phyloP scores from a whole-genome alignment of 2,113 vertebrate genomes.

The Madoqua kirkii region DNA sequence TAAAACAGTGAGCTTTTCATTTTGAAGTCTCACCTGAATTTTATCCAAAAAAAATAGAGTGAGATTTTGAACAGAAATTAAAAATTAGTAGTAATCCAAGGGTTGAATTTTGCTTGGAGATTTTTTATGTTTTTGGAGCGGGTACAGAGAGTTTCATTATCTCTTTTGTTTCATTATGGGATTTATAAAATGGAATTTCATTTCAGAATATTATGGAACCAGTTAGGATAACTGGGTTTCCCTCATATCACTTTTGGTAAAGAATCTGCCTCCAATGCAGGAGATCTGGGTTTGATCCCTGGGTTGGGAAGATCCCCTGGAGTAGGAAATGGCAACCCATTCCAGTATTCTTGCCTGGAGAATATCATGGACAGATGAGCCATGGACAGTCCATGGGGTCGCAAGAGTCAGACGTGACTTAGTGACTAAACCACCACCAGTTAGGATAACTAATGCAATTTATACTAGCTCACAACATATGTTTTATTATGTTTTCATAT shows the following conservation, averaged over 20 bases:
- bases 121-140: neutral
- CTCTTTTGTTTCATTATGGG: neutral
- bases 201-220: neutral
- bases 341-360: neutral
- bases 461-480: neutral
- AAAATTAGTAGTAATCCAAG: neutral
- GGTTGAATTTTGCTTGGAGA: neutral
- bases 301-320: neutral
- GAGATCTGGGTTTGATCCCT: neutral
- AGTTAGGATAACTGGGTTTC: neutral
- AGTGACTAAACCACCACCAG: neutral
- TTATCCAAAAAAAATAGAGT: neutral
- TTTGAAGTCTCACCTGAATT: neutral
- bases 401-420: neutral
- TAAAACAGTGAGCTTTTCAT: neutral
- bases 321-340: neutral
- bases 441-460: neutral
- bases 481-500: neutral
- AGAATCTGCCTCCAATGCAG: neutral
- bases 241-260: neutral
- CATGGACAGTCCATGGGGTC: neutral
- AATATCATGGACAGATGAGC: neutral
- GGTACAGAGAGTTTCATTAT: neutral
- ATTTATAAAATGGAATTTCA: neutral
- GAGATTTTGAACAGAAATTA: neutral